A percentile compares a stretch with the other conserved stretches of the same genome.
Conservation (phyloP, 2,113 vertebrate species). For the Onychostruthus taczanowskii region DNA sequence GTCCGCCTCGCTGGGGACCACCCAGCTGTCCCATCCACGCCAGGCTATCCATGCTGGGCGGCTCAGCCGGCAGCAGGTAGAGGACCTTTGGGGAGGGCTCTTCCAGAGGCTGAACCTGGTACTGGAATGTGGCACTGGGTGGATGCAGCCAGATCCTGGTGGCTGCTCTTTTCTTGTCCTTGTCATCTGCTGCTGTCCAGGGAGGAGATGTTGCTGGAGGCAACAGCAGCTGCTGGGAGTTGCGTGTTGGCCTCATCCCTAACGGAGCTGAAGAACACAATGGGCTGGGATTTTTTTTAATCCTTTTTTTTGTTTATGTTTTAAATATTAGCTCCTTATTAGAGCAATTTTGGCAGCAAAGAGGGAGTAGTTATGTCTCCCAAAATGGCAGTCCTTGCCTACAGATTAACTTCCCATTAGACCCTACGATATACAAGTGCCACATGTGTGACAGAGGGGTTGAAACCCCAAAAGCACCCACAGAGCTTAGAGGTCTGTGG, state of each 20-base stretch:
- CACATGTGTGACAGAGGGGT: not conserved
- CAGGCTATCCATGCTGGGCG: not conserved
- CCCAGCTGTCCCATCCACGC: constrained; percentile 28
- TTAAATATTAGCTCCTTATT: not conserved
- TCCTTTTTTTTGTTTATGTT: not conserved
- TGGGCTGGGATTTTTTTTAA: not conserved
- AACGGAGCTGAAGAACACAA: not conserved
- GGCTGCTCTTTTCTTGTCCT: not conserved
- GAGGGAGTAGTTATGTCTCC: not conserved
- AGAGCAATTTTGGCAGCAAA: not conserved
- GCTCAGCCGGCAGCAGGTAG: constrained; percentile 13
- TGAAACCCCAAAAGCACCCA: not conserved
- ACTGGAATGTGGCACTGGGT: not conserved
- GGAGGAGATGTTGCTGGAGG: constrained; percentile 24
- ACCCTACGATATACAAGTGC: not conserved
- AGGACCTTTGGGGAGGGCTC: not conserved
- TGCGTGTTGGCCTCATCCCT: not conserved
- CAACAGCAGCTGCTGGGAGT: constrained; percentile 18
- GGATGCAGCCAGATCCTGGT: not conserved
- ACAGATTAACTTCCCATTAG: not conserved
- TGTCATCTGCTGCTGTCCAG: not conserved
- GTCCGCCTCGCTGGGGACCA: constrained; percentile 29
- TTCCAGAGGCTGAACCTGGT: not conserved
- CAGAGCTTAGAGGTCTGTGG: not conserved
- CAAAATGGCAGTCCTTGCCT: not conserved